Base-by-base conservation (phyloP, 1,140 invertebrate species). In the Bombus waltoni region DNA sequence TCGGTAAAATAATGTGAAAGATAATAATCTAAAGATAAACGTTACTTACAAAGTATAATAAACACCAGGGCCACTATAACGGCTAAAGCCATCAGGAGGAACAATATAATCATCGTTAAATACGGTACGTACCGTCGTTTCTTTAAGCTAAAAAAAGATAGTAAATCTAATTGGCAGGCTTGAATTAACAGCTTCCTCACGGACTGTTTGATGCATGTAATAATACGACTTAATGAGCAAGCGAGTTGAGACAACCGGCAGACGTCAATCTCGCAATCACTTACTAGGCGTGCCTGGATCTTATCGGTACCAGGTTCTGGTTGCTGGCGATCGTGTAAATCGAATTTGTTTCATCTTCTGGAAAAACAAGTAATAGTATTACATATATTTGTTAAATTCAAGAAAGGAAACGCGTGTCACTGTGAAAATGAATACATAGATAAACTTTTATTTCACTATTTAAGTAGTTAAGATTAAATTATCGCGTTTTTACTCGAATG, bases 281-380 rank as follows among this genome's bases (percentile, higher is more conserved):
- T 94, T 91, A 95, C 94, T 90, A 94, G 25, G 92, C 81, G 13
- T 87, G 87, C 38, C 92, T 93, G 10, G 94, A 94, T 92, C 93
- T 94, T 38, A 95, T 90, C 15, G 89, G 80, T 6, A 94, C 93
- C 79, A 95, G 78, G 66, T 94, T 91, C 71, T 87, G 92, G 44
- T 90, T 86, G 73, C 92, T 95, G 38, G 75, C 90, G 57, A 94
- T 81, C 62, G 94, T 93, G 73, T 93, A 94, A 73, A 94, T 91
- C 44, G 92, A 94, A 4, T 53, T 57, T 5, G 77, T 53, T 3
- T 88, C 86, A 79, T 87, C 70, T 9, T 87, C 89, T 90, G 35
- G 59, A 28, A n/a, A 59, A 25, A 25, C 44, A 28, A 22, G 6
- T 6, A 53, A 53, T 53, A 53, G 47, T 53, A 53, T 53, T 8